phyloP scores from a whole-genome alignment of 35 echinoderm and acorn worm species.

The Hemicentrotus pulcherrimus region DNA sequence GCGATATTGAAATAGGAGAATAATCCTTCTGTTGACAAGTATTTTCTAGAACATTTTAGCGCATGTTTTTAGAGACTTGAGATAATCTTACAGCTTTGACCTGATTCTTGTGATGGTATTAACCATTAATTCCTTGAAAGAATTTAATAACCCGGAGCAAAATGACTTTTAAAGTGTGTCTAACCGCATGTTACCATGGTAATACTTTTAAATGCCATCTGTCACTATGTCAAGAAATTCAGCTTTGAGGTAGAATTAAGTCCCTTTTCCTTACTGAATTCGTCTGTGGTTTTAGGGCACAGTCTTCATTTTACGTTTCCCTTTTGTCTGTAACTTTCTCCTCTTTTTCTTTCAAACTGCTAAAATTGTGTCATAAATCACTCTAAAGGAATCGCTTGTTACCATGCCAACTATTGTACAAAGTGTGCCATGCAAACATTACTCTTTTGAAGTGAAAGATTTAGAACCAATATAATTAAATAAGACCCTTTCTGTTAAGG shows the following conservation, averaged over 20 bases:
- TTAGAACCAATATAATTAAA: not conserved
- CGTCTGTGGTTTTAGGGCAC: not conserved
- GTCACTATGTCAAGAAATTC: not conserved
- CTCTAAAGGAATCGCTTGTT: not conserved
- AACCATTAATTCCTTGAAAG: not conserved
- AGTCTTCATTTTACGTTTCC: constrained; percentile 10
- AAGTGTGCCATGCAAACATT: not conserved
- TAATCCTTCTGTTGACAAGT: not conserved
- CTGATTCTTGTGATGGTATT: not conserved
- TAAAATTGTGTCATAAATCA: not conserved
- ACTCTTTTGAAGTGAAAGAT: not conserved
- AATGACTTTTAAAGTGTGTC: not conserved
- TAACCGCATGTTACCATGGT: not conserved
- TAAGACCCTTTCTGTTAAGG: not conserved
- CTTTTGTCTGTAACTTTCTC: not conserved
- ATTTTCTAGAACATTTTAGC: not conserved
- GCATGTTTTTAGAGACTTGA: not conserved
- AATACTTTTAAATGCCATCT: not conserved
- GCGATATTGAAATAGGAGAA: not conserved
- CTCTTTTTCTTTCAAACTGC: not conserved
- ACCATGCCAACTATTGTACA: not conserved
- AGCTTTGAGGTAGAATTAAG: not conserved
- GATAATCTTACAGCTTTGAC: not conserved
- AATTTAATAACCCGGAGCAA: not conserved
- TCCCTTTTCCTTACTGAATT: not conserved